Evolutionary conservation across 2,797 vertebrate species (phyloP).

Genomic region (Ambastaia sidthimunki): DNA sequence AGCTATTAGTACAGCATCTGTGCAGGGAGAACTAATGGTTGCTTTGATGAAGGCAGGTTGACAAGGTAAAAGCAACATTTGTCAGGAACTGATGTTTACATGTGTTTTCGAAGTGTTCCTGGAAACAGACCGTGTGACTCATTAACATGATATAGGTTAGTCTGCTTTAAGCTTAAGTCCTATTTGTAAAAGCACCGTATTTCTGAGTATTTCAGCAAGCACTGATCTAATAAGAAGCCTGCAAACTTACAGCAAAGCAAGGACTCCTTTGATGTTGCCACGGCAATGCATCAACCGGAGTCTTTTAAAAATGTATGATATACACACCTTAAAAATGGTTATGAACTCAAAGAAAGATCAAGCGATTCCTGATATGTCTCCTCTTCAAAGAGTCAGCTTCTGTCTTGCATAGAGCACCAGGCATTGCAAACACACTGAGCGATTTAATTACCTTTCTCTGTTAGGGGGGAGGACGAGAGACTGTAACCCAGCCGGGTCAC

Average conservation of each 20-base stretch:
- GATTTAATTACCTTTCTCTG: conserved; percentile 70
- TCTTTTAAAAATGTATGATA: conserved; percentile 97
- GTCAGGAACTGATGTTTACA: conserved; percentile 68
- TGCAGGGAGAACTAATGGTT: conserved; percentile 68
- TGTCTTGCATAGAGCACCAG: conserved; percentile 70
- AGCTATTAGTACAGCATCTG: neutral
- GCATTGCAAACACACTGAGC: conserved; percentile 63
- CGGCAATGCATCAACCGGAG: conserved; percentile 92
- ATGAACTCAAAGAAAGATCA: conserved; percentile 96
- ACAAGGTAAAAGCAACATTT: conserved; percentile 54
- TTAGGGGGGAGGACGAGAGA: conserved; percentile 49
- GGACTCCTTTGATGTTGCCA: conserved; percentile 88
- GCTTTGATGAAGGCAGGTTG: conserved; percentile 71
- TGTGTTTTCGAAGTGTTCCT: conserved; percentile 56
- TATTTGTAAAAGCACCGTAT: conserved; percentile 62
- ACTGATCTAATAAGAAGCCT: conserved; percentile 36
- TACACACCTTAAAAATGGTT: conserved; percentile 89
- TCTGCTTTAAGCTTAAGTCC: conserved; percentile 46
- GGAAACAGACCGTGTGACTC: conserved; percentile 46
- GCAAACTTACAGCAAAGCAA: conserved; percentile 40
- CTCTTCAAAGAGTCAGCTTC: conserved; percentile 93
- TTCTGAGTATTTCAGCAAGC: conserved; percentile 45
- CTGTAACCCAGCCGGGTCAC: conserved; percentile 12
- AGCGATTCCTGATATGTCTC: conserved; percentile 91
- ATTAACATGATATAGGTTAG: conserved; percentile 50